Base-by-base conservation (phyloP, 2,113 vertebrate genomes). In the Montifringilla adamsi region DNA sequence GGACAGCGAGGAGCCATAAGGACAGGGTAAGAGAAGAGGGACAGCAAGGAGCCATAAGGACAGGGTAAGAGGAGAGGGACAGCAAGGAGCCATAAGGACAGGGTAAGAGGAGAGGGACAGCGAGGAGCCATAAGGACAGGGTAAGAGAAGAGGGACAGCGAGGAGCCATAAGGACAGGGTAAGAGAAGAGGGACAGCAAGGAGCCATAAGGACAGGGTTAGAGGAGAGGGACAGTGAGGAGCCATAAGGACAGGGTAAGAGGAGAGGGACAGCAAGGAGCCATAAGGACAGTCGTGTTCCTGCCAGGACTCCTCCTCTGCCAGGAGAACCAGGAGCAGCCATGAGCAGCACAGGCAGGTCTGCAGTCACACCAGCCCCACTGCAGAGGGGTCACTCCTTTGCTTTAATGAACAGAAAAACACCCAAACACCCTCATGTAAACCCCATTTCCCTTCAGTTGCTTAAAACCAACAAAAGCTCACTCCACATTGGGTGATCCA, bases 221-320 rank as follows among this genome's bases (percentile, higher is more conserved):
- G 55, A 43, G 50, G 6, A 41, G 31, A 2, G 68, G 37, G 55
- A 15, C 16, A 15, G 1, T 0, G 31, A 35, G n/a, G 24, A 90
- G n/a, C 13, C 10, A 0, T 7, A 5, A 4, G 44, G 58, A 46
- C 3, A 43, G 8, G 39, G 39, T 39, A 2, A n/a, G 55, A 43
- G 46, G 5, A 35, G 31, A 3, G 77, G 35, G 53, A 14, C 15
- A 15, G 1, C 0, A 20, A 37, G n/a, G 28, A 88, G 39, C 18
- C 13, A 0, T 7, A 5, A 3, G 46, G 59, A 47, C 3, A 35
- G 8, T 0, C 2, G 1, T 2, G 5, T 1, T 77, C 43, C 53
- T 52, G 49, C 39, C 33, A 26, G 49, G 52, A 31, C 10, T 15
- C 2, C 8, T 17, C 28, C 14, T 26, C 16, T 75, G 14, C 47